Conservation (phyloP, 2,797 vertebrate genomes). For the Crypturellus tataupa region DNA sequence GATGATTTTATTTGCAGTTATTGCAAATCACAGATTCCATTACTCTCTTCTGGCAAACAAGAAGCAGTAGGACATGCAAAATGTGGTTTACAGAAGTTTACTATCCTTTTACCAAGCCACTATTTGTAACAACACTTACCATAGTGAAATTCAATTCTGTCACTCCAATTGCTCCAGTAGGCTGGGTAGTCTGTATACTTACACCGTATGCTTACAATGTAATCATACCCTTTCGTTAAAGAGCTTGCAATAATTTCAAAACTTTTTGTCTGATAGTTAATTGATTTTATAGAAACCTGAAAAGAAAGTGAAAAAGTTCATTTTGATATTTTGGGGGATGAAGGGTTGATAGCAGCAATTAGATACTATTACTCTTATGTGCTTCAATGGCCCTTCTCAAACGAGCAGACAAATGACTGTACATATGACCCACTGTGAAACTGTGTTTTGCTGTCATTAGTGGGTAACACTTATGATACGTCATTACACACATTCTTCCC, state of each 20-base stretch:
- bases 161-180: constrained; percentile 82
- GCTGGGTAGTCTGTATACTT: background rate
- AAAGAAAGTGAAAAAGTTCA: background rate
- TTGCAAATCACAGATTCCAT: background rate
- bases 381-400: background rate
- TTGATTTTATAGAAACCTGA: constrained; percentile 45
- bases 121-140: constrained; percentile 58
- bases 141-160: constrained; percentile 40
- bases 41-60: background rate
- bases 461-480: background rate
- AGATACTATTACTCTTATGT: accelerated
- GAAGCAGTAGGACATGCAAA: background rate
- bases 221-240: constrained; percentile 50
- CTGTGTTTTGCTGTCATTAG: background rate
- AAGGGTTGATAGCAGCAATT: background rate
- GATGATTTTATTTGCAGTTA: background rate
- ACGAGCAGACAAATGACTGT: background rate
- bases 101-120: background rate
- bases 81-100: background rate
- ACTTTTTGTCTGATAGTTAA: constrained; percentile 40
- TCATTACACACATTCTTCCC: background rate
- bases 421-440: background rate
- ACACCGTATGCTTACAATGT: constrained; percentile 48
- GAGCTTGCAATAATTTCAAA: constrained; percentile 50
- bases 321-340: background rate